Percentiles rank a stretch among this genome's conserved stretches.
Conservation (phyloP, 2,888 invertebrate genomes). For the Onthophagus sagittarius region DNA sequence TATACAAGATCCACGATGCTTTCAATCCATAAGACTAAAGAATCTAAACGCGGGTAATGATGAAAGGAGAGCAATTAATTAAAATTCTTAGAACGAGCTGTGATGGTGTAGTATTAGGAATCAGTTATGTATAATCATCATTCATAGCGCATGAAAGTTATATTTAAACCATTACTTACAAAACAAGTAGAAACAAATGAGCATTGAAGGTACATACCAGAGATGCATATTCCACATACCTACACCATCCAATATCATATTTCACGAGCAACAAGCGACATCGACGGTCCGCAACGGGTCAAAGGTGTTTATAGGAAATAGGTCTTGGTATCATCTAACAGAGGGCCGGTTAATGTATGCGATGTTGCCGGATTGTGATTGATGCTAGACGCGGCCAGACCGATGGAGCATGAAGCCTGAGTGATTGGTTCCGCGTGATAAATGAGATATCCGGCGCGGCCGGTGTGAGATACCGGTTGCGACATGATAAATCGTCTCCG, state of each 20-base stretch:
- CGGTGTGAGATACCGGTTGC: conserved; percentile 43
- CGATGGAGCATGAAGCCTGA: conserved; percentile 45
- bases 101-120: not conserved
- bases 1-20: not conserved
- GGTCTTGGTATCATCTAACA: conserved; percentile 27
- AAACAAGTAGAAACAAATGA: not conserved
- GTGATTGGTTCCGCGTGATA: conserved; percentile 47
- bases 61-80: not conserved
- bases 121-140: not conserved
- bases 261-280: conserved; percentile 29
- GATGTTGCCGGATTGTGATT: conserved; percentile 36
- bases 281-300: conserved; percentile 25
- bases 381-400: conserved; percentile 41
- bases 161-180: not conserved
- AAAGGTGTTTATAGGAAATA: conserved; percentile 30
- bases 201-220: not conserved
- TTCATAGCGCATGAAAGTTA: not conserved
- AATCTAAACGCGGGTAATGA: not conserved
- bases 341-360: conserved; percentile 22
- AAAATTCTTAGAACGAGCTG: not conserved
- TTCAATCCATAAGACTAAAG: not conserved
- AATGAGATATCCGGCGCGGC: conserved; percentile 42
- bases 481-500: conserved; percentile 43
- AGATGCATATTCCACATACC: conserved; percentile 23
- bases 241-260: conserved; percentile 26